Conservation (phyloP, 1,140 invertebrate genomes). For the Bombus consobrinus region DNA sequence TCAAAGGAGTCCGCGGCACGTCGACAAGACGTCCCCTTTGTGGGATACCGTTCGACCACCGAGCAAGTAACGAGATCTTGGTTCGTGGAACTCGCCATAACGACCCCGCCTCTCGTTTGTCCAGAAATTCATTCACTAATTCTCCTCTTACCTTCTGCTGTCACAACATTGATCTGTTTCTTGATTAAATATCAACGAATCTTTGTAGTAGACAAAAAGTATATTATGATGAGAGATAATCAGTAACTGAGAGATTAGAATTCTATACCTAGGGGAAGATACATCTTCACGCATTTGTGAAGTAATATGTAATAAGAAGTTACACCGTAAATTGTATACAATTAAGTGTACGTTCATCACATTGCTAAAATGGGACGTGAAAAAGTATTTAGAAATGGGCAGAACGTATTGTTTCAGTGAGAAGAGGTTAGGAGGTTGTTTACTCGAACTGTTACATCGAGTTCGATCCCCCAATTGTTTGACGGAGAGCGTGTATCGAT, state of each 20-base stretch:
- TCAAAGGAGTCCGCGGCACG: conserved; percentile 31
- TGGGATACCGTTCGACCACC: conserved; percentile 56
- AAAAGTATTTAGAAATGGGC: too few species aligned
- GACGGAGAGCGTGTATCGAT: neutral
- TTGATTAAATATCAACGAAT: too few species aligned
- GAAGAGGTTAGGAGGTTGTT: neutral
- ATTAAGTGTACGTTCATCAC: neutral
- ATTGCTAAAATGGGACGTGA: neutral
- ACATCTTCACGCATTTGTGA: neutral
- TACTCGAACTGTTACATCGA: neutral
- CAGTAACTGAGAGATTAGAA: too few species aligned
- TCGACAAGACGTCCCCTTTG: conserved; percentile 33
- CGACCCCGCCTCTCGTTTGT: neutral
- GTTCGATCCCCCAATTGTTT: neutral
- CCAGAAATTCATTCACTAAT: conserved; percentile 14
- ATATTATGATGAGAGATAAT: too few species aligned
- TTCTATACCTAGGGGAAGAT: too few species aligned
- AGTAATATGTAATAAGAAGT: neutral
- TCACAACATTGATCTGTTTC: too few species aligned
- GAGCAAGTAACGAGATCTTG: conserved; percentile 20
- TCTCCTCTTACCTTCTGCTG: too few species aligned
- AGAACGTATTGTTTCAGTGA: neutral
- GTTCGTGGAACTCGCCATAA: conserved; percentile 44
- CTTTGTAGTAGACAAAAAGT: too few species aligned
- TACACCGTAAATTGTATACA: neutral